Evolutionary conservation across 1,140 invertebrate genomes (phyloP).

Genomic region (Tigriopus japonicus): DNA sequence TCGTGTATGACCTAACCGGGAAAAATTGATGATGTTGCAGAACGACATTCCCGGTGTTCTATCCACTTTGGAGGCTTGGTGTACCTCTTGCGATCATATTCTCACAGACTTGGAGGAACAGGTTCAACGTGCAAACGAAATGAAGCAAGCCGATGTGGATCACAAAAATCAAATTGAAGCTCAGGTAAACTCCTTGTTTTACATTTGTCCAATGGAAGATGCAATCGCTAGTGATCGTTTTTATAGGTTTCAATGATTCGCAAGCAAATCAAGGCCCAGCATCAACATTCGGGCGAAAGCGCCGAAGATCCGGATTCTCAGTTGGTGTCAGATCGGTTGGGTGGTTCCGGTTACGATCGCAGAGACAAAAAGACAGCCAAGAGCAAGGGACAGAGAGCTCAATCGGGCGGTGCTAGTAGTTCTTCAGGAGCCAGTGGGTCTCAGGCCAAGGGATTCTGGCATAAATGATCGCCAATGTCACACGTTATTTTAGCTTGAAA

Average conservation of each 20-base stretch:
- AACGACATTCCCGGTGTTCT: constrained; percentile 41
- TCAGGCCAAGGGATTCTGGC: neutral
- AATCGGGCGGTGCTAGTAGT: neutral
- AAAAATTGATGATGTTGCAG: neutral
- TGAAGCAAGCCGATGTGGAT: constrained; percentile 56
- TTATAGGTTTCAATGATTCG: neutral
- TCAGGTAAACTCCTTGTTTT: constrained; percentile 38
- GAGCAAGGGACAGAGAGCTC: neutral
- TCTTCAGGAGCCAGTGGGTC: neutral
- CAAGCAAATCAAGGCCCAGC: neutral
- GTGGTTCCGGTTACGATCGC: too few relatives aligned
- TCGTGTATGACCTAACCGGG: too few relatives aligned
- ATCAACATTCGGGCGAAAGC: neutral
- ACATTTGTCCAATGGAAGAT: neutral
- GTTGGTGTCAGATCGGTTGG: neutral
- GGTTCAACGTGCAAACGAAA: constrained; percentile 61
- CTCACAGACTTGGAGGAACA: constrained; percentile 70
- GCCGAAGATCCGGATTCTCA: neutral
- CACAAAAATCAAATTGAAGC: constrained; percentile 65
- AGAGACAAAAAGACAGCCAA: neutral
- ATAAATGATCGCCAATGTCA: neutral
- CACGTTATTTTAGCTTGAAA: neutral
- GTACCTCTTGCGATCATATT: constrained; percentile 71
- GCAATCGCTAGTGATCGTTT: neutral
- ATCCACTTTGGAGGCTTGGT: constrained; percentile 63